phyloP scores from a whole-genome alignment of 1,140 invertebrate genomes.

The Linepithema humile region DNA sequence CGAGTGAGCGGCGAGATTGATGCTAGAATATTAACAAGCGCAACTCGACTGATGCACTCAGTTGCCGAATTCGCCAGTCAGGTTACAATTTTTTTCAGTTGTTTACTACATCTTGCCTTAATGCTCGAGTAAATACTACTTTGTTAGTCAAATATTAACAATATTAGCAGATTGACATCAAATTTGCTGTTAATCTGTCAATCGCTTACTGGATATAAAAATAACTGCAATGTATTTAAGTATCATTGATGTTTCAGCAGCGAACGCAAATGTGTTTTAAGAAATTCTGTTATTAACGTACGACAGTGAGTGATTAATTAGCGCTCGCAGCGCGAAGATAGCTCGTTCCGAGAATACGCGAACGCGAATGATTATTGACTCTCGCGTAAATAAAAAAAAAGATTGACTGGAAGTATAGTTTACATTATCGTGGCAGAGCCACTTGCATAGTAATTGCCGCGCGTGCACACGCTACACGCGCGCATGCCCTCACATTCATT shows the following conservation, averaged over 20 bases:
- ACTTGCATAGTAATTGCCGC: neutral
- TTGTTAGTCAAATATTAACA: no score
- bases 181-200: no score
- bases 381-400: constrained; percentile 26
- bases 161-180: no score
- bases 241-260: neutral
- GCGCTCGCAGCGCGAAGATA: neutral
- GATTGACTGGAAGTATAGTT: neutral
- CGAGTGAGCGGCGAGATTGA: constrained; percentile 59
- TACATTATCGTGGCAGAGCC: neutral
- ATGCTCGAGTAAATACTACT: no score
- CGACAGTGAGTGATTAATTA: constrained; percentile 23
- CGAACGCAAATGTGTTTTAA: neutral
- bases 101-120: no score
- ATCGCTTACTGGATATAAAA: no score
- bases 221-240: no score
- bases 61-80: neutral
- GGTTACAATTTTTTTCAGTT: no score
- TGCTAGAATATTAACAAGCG: constrained; percentile 45
- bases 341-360: neutral
- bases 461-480: neutral
- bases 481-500: neutral
- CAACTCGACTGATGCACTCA: constrained; percentile 35
- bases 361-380: neutral
- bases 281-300: neutral